Percentiles rank a stretch among this genome's conserved stretches.
Conservation (phyloP, 37 sponge, comb jelly and placozoan genomes). For the Tethya wilhelma region DNA sequence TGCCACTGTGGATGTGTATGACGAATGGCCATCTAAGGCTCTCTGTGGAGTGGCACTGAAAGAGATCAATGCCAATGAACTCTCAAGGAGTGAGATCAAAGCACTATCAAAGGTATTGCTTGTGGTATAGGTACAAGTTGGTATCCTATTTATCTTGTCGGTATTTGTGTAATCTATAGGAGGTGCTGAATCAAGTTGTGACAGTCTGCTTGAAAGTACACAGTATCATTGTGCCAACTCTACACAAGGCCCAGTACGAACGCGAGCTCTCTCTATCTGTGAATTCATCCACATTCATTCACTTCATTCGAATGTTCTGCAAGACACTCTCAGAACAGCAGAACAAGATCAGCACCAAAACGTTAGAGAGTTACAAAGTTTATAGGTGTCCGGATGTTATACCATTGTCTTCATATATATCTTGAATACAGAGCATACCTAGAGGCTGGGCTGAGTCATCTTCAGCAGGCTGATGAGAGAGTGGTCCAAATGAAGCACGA, state of each 20-base stretch:
- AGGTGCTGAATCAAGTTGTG: slow-evolving; percentile 1
- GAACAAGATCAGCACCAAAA: not conserved
- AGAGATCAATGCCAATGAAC: slow-evolving; percentile 9
- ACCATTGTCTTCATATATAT: not conserved
- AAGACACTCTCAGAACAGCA: not conserved
- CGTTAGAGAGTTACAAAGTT: not conserved
- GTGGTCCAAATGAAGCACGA: slow-evolving; percentile 28
- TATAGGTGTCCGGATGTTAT: no score
- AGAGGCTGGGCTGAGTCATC: slow-evolving; percentile 18
- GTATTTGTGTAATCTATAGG: not conserved
- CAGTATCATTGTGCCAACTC: not conserved
- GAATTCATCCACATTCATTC: slow-evolving; percentile 42
- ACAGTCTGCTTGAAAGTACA: slow-evolving; percentile 31
- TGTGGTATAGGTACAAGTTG: not conserved
- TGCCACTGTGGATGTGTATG: slow-evolving; percentile 59
- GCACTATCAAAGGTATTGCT: not conserved
- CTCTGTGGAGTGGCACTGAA: slow-evolving; percentile 59
- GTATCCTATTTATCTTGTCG: not conserved
- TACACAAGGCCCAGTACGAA: not conserved
- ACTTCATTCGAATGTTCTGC: slow-evolving; percentile 17
- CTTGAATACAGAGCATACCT: slow-evolving; percentile 11
- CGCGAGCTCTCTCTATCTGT: slow-evolving; percentile 16
- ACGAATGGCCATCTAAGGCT: slow-evolving; percentile 73
- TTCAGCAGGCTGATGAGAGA: slow-evolving; percentile 14
- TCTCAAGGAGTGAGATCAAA: not conserved